A percentile compares a stretch with the other conserved stretches of the same genome.
These are phyloP conservation scores for Diploscapter pachys DNA, from an alignment of 1,140 invertebrate genomes.

Conservation along the genomic window DNA sequence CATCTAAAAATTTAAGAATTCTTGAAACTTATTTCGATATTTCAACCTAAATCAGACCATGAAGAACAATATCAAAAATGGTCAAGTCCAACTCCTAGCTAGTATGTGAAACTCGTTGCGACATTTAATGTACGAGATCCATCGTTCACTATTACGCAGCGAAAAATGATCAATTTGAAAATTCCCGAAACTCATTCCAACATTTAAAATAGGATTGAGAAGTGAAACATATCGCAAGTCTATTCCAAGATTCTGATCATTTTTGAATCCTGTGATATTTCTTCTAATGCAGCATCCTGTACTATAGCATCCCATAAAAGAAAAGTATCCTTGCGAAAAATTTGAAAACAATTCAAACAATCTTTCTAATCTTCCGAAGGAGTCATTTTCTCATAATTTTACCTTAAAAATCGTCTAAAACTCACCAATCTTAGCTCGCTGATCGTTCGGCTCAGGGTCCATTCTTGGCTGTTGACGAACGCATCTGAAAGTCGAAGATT, in stretches of 20 bases:
- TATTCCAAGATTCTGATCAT: not conserved
- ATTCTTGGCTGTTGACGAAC: constrained; percentile 99
- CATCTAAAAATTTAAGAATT: too few species aligned
- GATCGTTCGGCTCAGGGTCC: constrained; percentile 89
- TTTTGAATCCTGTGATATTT: not conserved
- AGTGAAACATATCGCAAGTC: too few species aligned
- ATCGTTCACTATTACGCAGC: too few species aligned
- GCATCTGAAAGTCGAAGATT: constrained; percentile 79
- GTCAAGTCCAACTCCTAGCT: too few species aligned
- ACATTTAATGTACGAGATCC: too few species aligned
- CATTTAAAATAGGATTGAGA: too few species aligned
- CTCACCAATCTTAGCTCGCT: constrained; percentile 79
- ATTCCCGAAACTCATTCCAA: too few species aligned
- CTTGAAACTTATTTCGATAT: too few species aligned
- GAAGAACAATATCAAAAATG: too few species aligned
- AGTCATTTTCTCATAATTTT: not conserved
- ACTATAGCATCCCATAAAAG: not conserved
- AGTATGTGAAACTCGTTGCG: too few species aligned
- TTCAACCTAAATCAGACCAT: too few species aligned
- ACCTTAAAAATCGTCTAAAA: constrained; percentile 17
- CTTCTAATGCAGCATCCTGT: not conserved
- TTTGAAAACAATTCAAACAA: not conserved
- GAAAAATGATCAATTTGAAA: too few species aligned
- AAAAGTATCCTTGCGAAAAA: not conserved
- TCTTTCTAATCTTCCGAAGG: not conserved